Evolutionary conservation across 2,888 invertebrate species (phyloP).

Genomic region (Pantelozetes paolii): DNA sequence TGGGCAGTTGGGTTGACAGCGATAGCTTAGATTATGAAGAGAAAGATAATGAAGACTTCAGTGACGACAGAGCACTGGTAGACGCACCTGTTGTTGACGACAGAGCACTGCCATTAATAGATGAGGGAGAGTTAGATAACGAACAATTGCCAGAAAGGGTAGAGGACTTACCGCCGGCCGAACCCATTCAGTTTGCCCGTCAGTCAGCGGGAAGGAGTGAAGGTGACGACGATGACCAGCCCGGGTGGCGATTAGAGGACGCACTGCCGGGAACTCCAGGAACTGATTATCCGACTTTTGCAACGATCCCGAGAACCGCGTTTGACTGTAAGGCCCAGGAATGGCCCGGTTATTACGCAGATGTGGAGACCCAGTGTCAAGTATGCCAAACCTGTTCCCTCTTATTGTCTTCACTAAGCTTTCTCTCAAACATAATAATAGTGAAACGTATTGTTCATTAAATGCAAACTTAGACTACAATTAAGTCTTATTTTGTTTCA

Average conservation of each 20-base stretch:
- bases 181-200: neutral
- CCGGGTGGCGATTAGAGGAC: conserved; percentile 34
- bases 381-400: conserved; percentile 29
- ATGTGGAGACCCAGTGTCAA: conserved; percentile 47
- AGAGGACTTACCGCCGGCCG: neutral
- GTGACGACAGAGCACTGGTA: neutral
- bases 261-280: conserved; percentile 64
- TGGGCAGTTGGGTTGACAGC: conserved; percentile 35
- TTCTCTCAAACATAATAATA: conserved; percentile 9
- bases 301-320: conserved; percentile 49
- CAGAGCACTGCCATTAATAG: neutral
- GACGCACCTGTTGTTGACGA: neutral
- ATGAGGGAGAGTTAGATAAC: neutral
- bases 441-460: neutral
- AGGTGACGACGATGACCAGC: conserved; percentile 3
- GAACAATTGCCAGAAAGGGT: conserved; percentile 13
- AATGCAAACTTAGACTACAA: neutral
- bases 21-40: neutral
- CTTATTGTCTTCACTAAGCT: neutral
- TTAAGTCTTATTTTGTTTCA: no score
- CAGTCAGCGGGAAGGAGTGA: neutral
- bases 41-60: neutral
- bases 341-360: conserved; percentile 48
- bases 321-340: conserved; percentile 45
- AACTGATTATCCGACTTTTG: conserved; percentile 63